Evolutionary conservation across 1,140 invertebrate species (phyloP), one percentile per base, ranked within the genome.

Genomic region (Lamellibrachia luymesi): DNA sequence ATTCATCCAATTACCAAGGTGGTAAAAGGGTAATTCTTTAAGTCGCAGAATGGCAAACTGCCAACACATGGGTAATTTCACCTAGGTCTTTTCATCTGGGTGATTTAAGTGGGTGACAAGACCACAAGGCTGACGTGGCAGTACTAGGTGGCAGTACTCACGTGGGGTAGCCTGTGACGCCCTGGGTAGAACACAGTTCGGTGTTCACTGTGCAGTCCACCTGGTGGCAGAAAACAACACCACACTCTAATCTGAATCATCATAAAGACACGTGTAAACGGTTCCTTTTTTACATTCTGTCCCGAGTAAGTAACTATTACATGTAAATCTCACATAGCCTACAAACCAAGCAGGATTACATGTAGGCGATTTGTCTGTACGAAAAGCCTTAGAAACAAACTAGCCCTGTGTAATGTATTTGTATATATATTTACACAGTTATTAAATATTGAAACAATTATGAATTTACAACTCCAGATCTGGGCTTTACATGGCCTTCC

Each of bases 141-240:
- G 38, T 38, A 38, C 38, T 38, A 6, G 52, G 52, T 56, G 52
- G 64, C 64, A 80, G 64, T 22, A 95, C 95, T 95, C 96, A 97
- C 97, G 97, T 97, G 13, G 97, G 97, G 95, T 97, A 97, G 38
- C 98, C 98, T 93, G 98, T 98, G 0, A 98, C 97, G 95, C 98
- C 97, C 93, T 98, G 97, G 92, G 97, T 96, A 22, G 97, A 97
- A 95, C 98, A 98, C 2, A 98, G 95, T 22, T 96, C 95, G 90
- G 97, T 97, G 93, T 98, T 97, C 25, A 96, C 96, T 2, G 98
- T 98, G 95, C 98, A 98, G 95, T 98, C 98, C 4, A 98, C 95
- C 96, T 96, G 89, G 22, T 93, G 38, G 56, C 56, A 93, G 93
- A 92, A 27, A 56, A 91, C 27, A 93, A 25, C 51, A 91, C 51